Base-by-base conservation (phyloP, 2,888 invertebrate species). In the Plebejus anna region DNA sequence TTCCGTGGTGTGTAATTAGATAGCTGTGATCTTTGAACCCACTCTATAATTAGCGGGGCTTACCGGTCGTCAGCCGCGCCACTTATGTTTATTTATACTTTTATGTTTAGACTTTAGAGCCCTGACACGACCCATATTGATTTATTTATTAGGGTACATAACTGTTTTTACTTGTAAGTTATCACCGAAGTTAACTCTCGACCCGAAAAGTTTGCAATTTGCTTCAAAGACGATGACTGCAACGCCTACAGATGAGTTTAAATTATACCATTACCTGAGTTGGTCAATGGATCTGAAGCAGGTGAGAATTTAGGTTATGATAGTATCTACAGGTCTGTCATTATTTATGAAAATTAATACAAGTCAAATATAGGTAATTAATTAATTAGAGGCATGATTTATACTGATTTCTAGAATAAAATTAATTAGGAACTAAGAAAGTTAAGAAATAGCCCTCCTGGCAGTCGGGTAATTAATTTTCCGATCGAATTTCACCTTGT, bases 1-100 rank as follows among this genome's bases (percentile, higher is more conserved):
- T 81, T 80, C 81, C 80, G 80, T 80, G 80, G 80, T 79, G 79
- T 79, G 80, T 80, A 80, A 80, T 80, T 78, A 80, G 80, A 80
- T 80, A 80, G 80, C 76, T 72, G 71, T 80, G 80, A 80, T 80
- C 80, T 80, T 78, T 80, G 79, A 80, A 78, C 80, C 28, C 51
- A 55, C 47, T 70, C 59, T 36, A 71, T 57, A 71, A 72, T 70
- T 71, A 71, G 71, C 71, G 71, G 28, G 32, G 71, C 70, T 76
- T 71, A 73, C 73, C 73, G 73, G 73, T 72, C 47, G 51, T 73
- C 73, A 55, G 47, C 28, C 7, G 22, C 16, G 28, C 73, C 73
- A 16, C 55, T 71, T 22, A 55, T 32, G 47, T 73, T 36, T 55
- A 73, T 72, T 66, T 66, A 66, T 66, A 66, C 32, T 66, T 66